Percentiles rank a stretch among this genome's conserved stretches.
Conservation (phyloP, 2,797 vertebrate species). For the Gadopsis bispinosus region DNA sequence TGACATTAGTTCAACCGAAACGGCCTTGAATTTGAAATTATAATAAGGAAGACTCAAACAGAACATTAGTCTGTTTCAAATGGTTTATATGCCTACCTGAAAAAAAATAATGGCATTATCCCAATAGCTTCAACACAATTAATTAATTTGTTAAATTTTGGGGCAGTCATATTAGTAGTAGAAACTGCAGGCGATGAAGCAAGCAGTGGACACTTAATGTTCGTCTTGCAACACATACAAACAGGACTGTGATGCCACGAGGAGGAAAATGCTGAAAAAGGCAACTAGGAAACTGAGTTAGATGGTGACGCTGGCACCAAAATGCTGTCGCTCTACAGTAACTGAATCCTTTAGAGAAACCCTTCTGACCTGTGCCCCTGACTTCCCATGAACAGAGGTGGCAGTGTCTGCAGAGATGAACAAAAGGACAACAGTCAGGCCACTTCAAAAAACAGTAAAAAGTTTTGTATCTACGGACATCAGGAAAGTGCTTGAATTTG, state of each 20-base stretch:
- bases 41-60: conserved; percentile 40
- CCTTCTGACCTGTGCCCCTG: conserved; percentile 34
- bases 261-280: conserved; percentile 76
- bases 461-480: conserved; percentile 59
- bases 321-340: conserved; percentile 55
- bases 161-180: conserved; percentile 25
- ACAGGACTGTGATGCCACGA: conserved; percentile 54
- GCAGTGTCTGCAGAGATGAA: conserved; percentile 70
- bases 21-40: conserved; percentile 25
- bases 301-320: conserved; percentile 62
- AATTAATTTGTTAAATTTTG: neutral
- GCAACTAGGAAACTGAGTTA: conserved; percentile 78
- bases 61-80: conserved; percentile 30
- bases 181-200: conserved; percentile 41
- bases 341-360: conserved; percentile 38
- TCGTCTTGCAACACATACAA: conserved; percentile 30
- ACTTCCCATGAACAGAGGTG: conserved; percentile 46
- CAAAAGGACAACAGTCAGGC: conserved; percentile 66
- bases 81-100: conserved; percentile 21
- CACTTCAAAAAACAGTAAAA: conserved; percentile 59
- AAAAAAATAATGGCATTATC: conserved; percentile 13
- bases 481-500: conserved; percentile 85
- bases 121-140: neutral
- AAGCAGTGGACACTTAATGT: conserved; percentile 35
- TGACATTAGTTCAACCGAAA: conserved; percentile 40